Percentiles rank a stretch among this genome's conserved stretches.
phyloP scores from a whole-genome alignment of 1,140 invertebrate genomes.

The Macrotrachela quadricornifera region DNA sequence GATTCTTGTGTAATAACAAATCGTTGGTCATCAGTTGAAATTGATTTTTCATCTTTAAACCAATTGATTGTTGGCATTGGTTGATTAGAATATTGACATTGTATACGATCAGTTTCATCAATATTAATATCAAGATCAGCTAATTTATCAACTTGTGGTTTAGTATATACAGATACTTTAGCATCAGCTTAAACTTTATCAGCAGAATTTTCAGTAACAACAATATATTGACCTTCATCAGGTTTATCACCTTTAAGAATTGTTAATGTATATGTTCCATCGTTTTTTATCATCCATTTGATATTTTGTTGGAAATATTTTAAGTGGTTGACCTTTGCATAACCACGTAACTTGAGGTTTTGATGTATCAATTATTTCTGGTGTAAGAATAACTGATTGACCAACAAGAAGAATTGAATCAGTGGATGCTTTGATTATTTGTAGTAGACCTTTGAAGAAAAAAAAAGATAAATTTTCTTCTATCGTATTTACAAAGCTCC shows the following conservation, averaged over 20 bases:
- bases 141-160: neutral
- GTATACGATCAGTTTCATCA: neutral
- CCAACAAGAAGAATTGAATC: too few species aligned
- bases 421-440: too few species aligned
- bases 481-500: too few species aligned
- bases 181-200: neutral
- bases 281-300: slow-evolving; percentile 5
- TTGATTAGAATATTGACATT: neutral
- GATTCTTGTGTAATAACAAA: neutral
- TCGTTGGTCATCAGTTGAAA: slow-evolving; percentile 2
- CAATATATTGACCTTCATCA: slow-evolving; percentile 1
- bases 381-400: too few species aligned
- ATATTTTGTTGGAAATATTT: slow-evolving; percentile 12
- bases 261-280: neutral
- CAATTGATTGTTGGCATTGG: neutral
- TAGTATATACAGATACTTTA: neutral
- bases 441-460: too few species aligned
- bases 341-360: slow-evolving; percentile 62
- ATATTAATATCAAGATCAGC: neutral
- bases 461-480: too few species aligned
- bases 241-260: neutral
- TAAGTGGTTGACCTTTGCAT: slow-evolving; percentile 20
- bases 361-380: slow-evolving; percentile 36
- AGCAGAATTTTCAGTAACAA: slow-evolving; percentile 3
- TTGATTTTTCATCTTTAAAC: neutral